Evolutionary conservation across 2,797 vertebrate species (phyloP).

Genomic region (Xiphophorus birchmanni): DNA sequence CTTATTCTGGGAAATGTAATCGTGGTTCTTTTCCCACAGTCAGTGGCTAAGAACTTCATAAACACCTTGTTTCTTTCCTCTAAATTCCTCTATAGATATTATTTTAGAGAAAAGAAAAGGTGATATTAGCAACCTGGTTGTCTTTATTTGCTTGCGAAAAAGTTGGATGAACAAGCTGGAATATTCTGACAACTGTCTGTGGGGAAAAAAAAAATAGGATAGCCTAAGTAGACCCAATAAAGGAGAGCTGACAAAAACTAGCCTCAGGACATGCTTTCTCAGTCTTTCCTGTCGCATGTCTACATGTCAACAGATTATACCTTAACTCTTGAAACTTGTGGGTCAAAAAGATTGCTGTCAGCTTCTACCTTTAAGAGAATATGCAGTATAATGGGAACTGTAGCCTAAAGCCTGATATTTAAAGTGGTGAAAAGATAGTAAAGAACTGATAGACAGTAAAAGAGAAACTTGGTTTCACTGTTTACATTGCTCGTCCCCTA

Average conservation of each 20-base stretch:
- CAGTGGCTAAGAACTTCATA: constrained; percentile 50
- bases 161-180: constrained; percentile 56
- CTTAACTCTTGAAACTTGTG: constrained; percentile 55
- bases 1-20: constrained; percentile 68
- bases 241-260: constrained; percentile 74
- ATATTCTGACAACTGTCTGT: constrained; percentile 70
- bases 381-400: constrained; percentile 46
- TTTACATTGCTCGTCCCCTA: background rate
- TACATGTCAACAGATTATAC: constrained; percentile 73
- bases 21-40: constrained; percentile 61
- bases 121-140: constrained; percentile 68
- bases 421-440: constrained; percentile 8
- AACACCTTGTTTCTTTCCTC: constrained; percentile 44
- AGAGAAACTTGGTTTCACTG: background rate
- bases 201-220: constrained; percentile 39
- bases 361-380: constrained; percentile 49
- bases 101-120: constrained; percentile 41
- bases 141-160: constrained; percentile 57
- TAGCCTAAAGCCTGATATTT: constrained; percentile 29
- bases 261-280: constrained; percentile 73
- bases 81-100: constrained; percentile 12
- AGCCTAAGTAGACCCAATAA: constrained; percentile 73
- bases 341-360: constrained; percentile 60
- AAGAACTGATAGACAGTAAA: background rate
- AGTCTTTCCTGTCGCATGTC: constrained; percentile 79